phyloP scores from a whole-genome alignment of 2,797 vertebrate species.

The Neopelma chrysocephalum region DNA sequence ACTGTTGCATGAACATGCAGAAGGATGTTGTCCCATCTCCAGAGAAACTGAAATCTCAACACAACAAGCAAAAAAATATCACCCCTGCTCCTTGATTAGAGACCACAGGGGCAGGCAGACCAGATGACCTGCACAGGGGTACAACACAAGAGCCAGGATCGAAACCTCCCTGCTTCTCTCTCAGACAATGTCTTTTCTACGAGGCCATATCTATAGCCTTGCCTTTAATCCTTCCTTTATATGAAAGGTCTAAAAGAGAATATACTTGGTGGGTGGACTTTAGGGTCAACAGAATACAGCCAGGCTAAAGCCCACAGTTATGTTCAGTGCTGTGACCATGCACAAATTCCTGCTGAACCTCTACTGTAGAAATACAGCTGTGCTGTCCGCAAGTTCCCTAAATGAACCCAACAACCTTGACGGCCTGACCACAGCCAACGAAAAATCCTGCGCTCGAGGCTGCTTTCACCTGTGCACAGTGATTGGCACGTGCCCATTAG shows the following conservation, averaged over 20 bases:
- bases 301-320: background rate
- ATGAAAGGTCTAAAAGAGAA: background rate
- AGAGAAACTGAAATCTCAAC: background rate
- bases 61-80: background rate
- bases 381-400: background rate
- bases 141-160: background rate
- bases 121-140: background rate
- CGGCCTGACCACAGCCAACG: background rate
- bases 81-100: background rate
- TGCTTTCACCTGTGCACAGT: background rate
- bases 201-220: background rate
- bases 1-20: background rate
- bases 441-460: rapidly evolving
- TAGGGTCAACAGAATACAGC: background rate
- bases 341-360: background rate
- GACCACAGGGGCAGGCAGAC: background rate
- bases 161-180: background rate
- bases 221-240: background rate
- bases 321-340: background rate
- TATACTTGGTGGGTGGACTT: background rate
- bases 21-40: background rate
- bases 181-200: background rate
- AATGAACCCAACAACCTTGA: background rate
- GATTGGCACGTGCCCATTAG: background rate
- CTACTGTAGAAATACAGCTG: background rate